A percentile compares a stretch with the other conserved stretches of the same genome.
Conservation (phyloP, 1,140 invertebrate genomes). For the Drosophila paulistorum region DNA sequence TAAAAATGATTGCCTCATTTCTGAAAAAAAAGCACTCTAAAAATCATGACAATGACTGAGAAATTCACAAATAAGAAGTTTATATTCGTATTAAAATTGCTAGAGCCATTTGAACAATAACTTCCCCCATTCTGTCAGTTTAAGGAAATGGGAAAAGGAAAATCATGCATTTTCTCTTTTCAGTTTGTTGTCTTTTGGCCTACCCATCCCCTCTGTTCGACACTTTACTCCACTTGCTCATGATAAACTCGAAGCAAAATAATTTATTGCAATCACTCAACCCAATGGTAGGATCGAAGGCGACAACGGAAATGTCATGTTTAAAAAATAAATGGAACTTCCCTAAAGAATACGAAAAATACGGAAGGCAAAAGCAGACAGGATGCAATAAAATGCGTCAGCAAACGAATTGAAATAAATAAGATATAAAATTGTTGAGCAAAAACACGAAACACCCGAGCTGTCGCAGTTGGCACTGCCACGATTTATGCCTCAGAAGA, state of each 20-base stretch:
- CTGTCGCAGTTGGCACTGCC: slow-evolving; percentile 18
- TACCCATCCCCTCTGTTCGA: neutral
- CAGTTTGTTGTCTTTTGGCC: neutral
- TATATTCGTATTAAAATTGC: neutral
- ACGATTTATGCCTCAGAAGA: slow-evolving; percentile 64
- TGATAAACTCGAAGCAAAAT: slow-evolving; percentile 61
- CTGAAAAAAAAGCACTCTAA: no score
- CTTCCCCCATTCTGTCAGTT: neutral
- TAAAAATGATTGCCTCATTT: no score
- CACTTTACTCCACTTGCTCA: slow-evolving; percentile 39
- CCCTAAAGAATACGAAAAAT: slow-evolving; percentile 54
- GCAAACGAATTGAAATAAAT: slow-evolving; percentile 76
- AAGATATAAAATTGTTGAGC: slow-evolving; percentile 66
- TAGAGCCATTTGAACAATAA: neutral
- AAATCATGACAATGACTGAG: no score
- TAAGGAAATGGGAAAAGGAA: neutral
- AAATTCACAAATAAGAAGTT: no score
- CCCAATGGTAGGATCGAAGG: slow-evolving; percentile 66
- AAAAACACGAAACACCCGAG: slow-evolving; percentile 24
- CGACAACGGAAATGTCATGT: slow-evolving; percentile 17
- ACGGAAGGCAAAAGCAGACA: slow-evolving; percentile 38
- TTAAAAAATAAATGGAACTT: slow-evolving; percentile 63
- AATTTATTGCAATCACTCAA: slow-evolving; percentile 79
- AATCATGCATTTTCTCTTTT: neutral
- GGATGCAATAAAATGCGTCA: slow-evolving; percentile 58